Evolutionary conservation across 2,888 invertebrate genomes (phyloP).

Genomic region (Andrena chrysosceles): DNA sequence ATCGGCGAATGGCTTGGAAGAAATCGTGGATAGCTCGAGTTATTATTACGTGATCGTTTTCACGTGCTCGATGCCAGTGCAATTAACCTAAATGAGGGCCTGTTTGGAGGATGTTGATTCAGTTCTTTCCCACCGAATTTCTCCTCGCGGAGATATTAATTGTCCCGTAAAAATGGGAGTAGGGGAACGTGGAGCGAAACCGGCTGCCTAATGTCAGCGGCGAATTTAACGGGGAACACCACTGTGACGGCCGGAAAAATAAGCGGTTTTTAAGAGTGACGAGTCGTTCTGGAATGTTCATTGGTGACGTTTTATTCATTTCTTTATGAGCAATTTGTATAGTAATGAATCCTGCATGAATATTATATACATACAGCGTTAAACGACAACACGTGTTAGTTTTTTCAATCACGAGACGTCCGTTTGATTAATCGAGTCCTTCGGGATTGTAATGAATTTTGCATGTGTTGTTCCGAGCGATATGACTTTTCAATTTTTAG

Average conservation of each 20-base stretch:
- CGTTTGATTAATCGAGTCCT: neutral
- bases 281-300: too few relatives aligned
- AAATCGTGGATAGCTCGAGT: constrained; percentile 11
- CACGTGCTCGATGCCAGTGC: neutral
- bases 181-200: too few relatives aligned
- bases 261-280: too few relatives aligned
- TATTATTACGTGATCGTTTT: constrained; percentile 30
- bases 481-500: neutral
- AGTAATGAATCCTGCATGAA: neutral
- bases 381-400: neutral
- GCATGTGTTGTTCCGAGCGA: neutral
- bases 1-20: constrained; percentile 35
- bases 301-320: neutral
- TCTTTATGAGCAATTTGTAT: neutral
- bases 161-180: too few relatives aligned
- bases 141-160: too few relatives aligned
- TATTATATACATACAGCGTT: neutral
- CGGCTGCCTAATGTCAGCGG: too few relatives aligned
- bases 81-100: neutral
- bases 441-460: neutral
- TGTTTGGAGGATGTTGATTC: neutral
- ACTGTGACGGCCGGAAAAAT: too few relatives aligned
- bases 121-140: neutral
- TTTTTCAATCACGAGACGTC: neutral
- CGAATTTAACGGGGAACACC: too few relatives aligned